phyloP scores from a whole-genome alignment of 2,797 vertebrate species.

The Apogon talboti region DNA sequence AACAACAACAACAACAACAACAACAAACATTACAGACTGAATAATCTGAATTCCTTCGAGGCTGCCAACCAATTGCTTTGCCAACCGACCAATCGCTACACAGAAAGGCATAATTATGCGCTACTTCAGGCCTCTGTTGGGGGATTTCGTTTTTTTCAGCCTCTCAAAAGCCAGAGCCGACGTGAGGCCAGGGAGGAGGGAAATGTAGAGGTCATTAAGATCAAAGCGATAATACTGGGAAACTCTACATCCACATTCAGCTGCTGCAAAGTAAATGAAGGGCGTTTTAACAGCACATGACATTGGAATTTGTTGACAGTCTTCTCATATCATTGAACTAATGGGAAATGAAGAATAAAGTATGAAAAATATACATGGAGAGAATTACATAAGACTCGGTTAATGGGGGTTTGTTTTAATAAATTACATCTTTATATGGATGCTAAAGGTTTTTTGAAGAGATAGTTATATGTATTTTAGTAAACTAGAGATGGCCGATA shows the following conservation, averaged over 20 bases:
- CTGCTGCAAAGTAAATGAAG: slow-evolving; percentile 26
- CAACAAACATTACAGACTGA: slow-evolving; percentile 65
- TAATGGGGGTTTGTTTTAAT: neutral
- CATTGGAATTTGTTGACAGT: slow-evolving; percentile 7
- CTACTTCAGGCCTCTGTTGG: slow-evolving; percentile 33
- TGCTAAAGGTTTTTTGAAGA: too few species aligned
- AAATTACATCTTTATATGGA: neutral
- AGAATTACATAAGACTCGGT: slow-evolving; percentile 16
- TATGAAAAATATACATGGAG: neutral
- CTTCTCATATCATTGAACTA: slow-evolving; percentile 1
- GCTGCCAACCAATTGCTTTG: slow-evolving; percentile 48
- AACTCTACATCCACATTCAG: slow-evolving; percentile 37
- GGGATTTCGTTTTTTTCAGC: slow-evolving; percentile 21
- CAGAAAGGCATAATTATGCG: slow-evolving; percentile 35
- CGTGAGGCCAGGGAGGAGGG: slow-evolving; percentile 12
- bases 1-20: slow-evolving; percentile 68
- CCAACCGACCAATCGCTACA: slow-evolving; percentile 34
- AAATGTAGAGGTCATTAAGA: slow-evolving; percentile 56
- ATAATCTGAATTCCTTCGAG: slow-evolving; percentile 59
- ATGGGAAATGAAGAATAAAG: slow-evolving; percentile 1
- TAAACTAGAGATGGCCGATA: too few species aligned
- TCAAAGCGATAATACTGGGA: slow-evolving; percentile 48
- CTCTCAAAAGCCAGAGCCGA: slow-evolving; percentile 32
- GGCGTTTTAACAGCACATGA: slow-evolving; percentile 12
- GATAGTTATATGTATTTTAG: too few species aligned